Percentiles rank a stretch among this genome's conserved stretches.
Evolutionary conservation across 64 coral and sea anemone genomes (phyloP).

Genomic region (Montipora cactus): DNA sequence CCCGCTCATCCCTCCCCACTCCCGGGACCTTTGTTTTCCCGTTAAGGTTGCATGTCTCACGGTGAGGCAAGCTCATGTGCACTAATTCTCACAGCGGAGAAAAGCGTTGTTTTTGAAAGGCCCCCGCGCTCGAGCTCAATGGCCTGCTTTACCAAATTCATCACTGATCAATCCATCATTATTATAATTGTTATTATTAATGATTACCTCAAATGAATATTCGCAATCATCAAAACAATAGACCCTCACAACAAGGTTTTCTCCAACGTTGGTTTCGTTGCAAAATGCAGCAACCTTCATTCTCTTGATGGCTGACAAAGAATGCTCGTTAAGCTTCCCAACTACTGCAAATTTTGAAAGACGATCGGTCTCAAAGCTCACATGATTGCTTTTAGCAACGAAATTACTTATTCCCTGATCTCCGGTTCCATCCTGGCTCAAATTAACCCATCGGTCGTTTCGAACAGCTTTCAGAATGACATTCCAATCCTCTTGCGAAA

Average conservation of each 20-base stretch:
- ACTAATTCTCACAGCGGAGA: no score
- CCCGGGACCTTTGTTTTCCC: no score
- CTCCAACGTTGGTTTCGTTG: constrained; percentile 26
- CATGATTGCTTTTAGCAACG: constrained; percentile 27
- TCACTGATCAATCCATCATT: no score
- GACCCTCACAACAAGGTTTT: constrained; percentile 17
- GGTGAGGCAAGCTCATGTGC: no score
- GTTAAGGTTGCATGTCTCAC: no score
- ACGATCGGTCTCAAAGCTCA: constrained; percentile 17
- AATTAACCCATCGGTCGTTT: constrained; percentile 7
- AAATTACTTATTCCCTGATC: background rate
- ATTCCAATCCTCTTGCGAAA: constrained; percentile 5
- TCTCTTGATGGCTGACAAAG: constrained; percentile 9
- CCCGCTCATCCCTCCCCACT: no score
- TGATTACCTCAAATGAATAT: constrained; percentile 28
- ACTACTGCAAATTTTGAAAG: constrained; percentile 41
- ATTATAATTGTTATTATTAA: background rate
- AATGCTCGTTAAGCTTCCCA: constrained; percentile 3
- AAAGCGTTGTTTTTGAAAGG: no score
- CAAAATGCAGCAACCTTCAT: constrained; percentile 56
- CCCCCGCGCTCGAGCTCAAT: no score
- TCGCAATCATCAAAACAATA: constrained; percentile 55
- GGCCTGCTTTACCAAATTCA: no score
- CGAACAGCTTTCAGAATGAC: background rate
- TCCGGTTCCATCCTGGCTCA: background rate